phyloP scores from a whole-genome alignment of 2,113 vertebrate genomes.

The Talpa occidentalis region DNA sequence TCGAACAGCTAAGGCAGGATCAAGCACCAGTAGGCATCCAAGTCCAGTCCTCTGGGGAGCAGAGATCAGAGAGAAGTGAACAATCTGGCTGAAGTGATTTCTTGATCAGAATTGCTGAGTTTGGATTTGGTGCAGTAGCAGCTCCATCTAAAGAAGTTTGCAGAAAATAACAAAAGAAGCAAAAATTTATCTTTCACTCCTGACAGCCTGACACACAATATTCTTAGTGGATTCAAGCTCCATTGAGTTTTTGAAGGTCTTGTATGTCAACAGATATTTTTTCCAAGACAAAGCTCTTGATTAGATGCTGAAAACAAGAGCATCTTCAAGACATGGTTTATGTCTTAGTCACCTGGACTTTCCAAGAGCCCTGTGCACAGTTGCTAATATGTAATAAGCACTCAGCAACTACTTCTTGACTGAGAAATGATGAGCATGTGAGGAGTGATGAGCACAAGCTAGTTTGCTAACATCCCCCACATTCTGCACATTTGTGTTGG shows the following conservation, averaged over 20 bases:
- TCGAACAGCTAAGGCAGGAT: not conserved
- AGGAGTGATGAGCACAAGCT: not conserved
- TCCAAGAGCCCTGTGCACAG: not conserved
- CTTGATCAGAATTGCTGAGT: slow-evolving; percentile 5
- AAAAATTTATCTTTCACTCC: not conserved
- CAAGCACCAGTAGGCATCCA: not conserved
- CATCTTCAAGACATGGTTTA: not conserved
- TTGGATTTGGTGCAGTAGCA: not conserved
- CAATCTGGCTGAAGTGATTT: not conserved
- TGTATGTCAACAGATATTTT: not conserved
- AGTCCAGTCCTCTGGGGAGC: not conserved
- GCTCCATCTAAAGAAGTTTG: slow-evolving; percentile 38
- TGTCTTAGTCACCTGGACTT: not conserved
- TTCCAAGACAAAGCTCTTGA: not conserved
- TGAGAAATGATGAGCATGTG: not conserved
- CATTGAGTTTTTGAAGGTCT: slow-evolving; percentile 7
- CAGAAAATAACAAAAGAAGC: slow-evolving; percentile 17
- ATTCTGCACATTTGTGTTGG: no score
- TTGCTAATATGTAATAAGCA: not conserved
- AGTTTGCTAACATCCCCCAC: not conserved
- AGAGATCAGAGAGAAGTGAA: not conserved
- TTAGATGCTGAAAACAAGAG: not conserved
- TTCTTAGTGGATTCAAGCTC: slow-evolving; percentile 30
- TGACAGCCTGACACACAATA: not conserved
- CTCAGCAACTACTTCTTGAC: no score